Percentiles rank a stretch among this genome's conserved stretches.
These are phyloP conservation scores for Brassicogethes aeneus DNA, from an alignment of 2,888 invertebrate genomes.

Conservation along the genomic window DNA sequence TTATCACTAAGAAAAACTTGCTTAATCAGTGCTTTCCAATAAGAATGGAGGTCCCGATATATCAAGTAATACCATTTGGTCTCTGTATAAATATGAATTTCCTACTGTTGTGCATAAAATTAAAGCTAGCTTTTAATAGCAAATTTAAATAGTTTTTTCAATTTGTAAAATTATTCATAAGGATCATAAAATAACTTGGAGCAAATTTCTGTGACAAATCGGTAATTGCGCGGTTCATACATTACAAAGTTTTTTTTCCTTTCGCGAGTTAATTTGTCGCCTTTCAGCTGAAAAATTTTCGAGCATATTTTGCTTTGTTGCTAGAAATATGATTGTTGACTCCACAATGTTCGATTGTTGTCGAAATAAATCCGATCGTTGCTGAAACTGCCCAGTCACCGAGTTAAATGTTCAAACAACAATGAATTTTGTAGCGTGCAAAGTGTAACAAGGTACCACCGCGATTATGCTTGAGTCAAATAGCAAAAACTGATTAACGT, in stretches of 20 bases:
- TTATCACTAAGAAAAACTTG: too few species aligned
- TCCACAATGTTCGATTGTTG: not conserved
- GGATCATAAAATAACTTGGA: not conserved
- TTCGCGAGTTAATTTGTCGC: not conserved
- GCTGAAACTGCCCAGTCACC: conserved; percentile 1
- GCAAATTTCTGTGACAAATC: not conserved
- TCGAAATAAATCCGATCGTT: not conserved
- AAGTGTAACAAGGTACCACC: not conserved
- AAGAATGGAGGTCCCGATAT: too few species aligned
- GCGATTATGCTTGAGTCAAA: not conserved
- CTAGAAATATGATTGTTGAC: not conserved
- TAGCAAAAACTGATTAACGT: not conserved
- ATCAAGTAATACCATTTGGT: too few species aligned
- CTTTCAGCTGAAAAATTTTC: not conserved
- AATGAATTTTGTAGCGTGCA: not conserved
- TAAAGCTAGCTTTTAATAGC: not conserved
- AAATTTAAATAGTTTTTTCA: not conserved
- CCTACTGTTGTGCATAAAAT: too few species aligned
- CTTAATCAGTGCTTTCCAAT: too few species aligned
- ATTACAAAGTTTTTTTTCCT: not conserved
- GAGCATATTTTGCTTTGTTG: not conserved
- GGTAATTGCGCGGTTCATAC: not conserved
- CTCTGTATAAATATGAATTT: too few species aligned
- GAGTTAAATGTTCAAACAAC: not conserved
- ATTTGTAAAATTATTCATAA: not conserved